These are phyloP conservation scores for Trachurus trachurus DNA, from an alignment of 2,797 vertebrate genomes.

Conservation along the genomic window DNA sequence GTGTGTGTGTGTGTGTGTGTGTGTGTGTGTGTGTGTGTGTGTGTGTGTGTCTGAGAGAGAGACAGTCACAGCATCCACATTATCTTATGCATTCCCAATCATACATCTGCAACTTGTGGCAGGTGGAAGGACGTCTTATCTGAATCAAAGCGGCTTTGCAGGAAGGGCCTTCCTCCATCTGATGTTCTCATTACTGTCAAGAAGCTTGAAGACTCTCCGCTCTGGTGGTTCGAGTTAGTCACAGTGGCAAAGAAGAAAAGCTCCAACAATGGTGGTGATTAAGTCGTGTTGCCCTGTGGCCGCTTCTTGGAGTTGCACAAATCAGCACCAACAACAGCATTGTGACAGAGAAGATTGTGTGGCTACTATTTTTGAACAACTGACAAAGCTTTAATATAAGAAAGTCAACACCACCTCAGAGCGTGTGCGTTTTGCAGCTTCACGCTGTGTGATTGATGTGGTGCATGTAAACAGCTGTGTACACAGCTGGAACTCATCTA, in stretches of 20 bases:
- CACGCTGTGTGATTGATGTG: constrained; percentile 38
- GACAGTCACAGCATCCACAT: constrained; percentile 4
- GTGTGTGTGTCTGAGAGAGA: not conserved
- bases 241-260: constrained; percentile 40
- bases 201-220: constrained; percentile 25
- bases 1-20: not conserved
- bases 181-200: constrained; percentile 69
- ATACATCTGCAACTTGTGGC: constrained; percentile 45
- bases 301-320: not conserved
- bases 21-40: constrained; percentile 12
- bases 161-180: constrained; percentile 49
- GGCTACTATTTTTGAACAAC: not conserved
- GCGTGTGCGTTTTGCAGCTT: constrained; percentile 12
- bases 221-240: constrained; percentile 64
- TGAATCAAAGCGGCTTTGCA: constrained; percentile 68
- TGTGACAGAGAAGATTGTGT: not conserved
- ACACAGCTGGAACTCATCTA: constrained; percentile 55
- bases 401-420: not conserved
- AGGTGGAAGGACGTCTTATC: constrained; percentile 50
- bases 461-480: constrained; percentile 49
- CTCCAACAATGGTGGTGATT: constrained; percentile 4
- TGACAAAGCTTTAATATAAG: constrained; percentile 3
- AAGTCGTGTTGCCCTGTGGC: not conserved
- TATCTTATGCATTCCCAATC: constrained; percentile 19
- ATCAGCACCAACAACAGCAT: not conserved